These are phyloP conservation scores for Argya squamiceps DNA, from an alignment of 2,797 vertebrate genomes.

Conservation along the genomic window DNA sequence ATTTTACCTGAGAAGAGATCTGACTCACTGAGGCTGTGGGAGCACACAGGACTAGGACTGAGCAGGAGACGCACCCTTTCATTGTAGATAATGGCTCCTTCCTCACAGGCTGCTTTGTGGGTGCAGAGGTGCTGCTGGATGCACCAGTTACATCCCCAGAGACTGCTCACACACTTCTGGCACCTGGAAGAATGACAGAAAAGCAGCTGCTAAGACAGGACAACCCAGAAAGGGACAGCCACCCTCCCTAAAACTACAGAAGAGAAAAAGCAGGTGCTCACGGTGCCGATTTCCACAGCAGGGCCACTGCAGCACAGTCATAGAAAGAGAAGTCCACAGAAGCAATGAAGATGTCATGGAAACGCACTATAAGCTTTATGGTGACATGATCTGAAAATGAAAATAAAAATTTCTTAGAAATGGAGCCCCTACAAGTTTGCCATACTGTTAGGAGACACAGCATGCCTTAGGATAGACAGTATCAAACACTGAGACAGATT, in stretches of 20 bases:
- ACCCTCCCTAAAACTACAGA: conserved; percentile 28
- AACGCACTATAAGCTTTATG: conserved; percentile 86
- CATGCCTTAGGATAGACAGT: background rate
- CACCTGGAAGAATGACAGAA: conserved; percentile 78
- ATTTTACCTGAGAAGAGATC: background rate
- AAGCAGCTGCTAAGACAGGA: background rate
- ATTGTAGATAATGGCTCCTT: conserved; percentile 89
- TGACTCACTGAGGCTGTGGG: background rate
- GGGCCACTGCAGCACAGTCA: conserved; percentile 89
- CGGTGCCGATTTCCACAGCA: conserved; percentile 88
- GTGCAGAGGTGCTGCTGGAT: conserved; percentile 92
- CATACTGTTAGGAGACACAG: background rate
- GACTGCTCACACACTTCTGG: conserved; percentile 90
- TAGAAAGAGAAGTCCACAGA: conserved; percentile 88
- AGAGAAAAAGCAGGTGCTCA: conserved; percentile 79
- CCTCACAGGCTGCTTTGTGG: conserved; percentile 87
- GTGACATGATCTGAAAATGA: conserved; percentile 85
- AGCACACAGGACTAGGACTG: background rate
- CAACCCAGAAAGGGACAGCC: background rate
- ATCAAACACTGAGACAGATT: background rate
- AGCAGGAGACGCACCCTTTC: conserved; percentile 80
- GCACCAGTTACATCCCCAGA: conserved; percentile 97
- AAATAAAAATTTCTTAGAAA: conserved; percentile 45
- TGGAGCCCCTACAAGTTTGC: background rate
- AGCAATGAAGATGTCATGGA: conserved; percentile 83